Evolutionary conservation across 2,888 invertebrate species (phyloP).

Genomic region (Theretra japonica): DNA sequence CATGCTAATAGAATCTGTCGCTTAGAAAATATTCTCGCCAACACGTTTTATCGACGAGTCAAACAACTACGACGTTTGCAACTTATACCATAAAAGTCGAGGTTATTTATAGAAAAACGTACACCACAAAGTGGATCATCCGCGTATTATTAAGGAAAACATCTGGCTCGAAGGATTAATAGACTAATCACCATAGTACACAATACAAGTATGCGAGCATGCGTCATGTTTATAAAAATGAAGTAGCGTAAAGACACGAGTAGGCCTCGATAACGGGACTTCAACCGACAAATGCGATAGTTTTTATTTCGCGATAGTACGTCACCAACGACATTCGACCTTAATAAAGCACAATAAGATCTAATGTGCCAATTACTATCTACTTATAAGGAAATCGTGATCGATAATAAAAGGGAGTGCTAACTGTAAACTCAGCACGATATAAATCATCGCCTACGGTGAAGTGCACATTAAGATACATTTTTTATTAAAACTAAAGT

Average conservation of each 20-base stretch:
- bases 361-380: constrained; percentile 37
- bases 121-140: constrained; percentile 9
- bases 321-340: constrained; percentile 40
- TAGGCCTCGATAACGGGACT: constrained; percentile 65
- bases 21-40: neutral
- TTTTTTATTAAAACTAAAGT: neutral
- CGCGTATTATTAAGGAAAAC: constrained; percentile 17
- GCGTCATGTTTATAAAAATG: constrained; percentile 67
- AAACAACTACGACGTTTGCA: neutral
- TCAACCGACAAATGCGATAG: constrained; percentile 55
- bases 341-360: constrained; percentile 44
- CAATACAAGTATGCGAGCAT: constrained; percentile 45
- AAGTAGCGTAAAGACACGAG: constrained; percentile 55
- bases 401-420: constrained; percentile 8
- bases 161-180: constrained; percentile 25
- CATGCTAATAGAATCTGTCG: neutral
- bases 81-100: constrained; percentile 1
- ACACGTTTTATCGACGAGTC: neutral
- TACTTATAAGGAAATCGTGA: constrained; percentile 18
- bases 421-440: constrained; percentile 30
- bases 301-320: constrained; percentile 48
- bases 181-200: constrained; percentile 15
- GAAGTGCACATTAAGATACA: neutral
- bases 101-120: constrained; percentile 15
- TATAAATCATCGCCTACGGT: neutral